Evolutionary conservation across 2,113 vertebrate genomes (phyloP).

Genomic region (Amazona guildingii): DNA sequence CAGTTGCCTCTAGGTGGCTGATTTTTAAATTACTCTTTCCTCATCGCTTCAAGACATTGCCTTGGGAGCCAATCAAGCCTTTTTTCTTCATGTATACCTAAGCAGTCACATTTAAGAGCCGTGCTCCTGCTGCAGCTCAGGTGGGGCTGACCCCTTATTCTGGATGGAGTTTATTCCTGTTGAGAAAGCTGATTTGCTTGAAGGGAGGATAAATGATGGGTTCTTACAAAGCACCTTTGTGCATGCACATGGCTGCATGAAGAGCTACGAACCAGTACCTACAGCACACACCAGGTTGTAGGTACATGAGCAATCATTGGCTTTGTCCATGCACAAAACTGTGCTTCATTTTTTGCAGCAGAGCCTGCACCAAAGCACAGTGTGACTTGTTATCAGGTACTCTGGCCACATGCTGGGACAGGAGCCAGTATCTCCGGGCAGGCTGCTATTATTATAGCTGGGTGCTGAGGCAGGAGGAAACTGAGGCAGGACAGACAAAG

Average conservation of each 20-base stretch:
- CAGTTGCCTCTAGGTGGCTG: not conserved
- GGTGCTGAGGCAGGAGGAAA: not conserved
- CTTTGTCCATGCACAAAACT: not conserved
- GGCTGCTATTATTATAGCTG: not conserved
- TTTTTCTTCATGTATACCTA: not conserved
- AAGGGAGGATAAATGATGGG: not conserved
- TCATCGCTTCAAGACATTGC: not conserved
- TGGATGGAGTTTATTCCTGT: not conserved
- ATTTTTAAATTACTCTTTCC: conserved; percentile 28
- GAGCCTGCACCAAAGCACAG: not conserved
- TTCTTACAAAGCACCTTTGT: not conserved
- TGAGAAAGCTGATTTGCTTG: not conserved
- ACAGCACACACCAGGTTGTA: not conserved
- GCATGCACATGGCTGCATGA: not conserved
- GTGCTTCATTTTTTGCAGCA: not conserved
- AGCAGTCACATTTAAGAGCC: not conserved
- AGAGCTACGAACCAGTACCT: not conserved
- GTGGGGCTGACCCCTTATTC: not conserved
- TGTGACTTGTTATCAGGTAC: not conserved
- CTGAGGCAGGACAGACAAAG: not conserved
- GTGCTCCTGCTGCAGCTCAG: not conserved
- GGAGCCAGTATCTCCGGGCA: not conserved
- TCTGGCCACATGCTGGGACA: rapidly evolving
- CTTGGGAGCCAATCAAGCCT: not conserved
- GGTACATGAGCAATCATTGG: not conserved